Percentiles rank a stretch among this genome's conserved stretches.
phyloP scores from a whole-genome alignment of 2,888 invertebrate genomes.

The Petrophora chlorosata region DNA sequence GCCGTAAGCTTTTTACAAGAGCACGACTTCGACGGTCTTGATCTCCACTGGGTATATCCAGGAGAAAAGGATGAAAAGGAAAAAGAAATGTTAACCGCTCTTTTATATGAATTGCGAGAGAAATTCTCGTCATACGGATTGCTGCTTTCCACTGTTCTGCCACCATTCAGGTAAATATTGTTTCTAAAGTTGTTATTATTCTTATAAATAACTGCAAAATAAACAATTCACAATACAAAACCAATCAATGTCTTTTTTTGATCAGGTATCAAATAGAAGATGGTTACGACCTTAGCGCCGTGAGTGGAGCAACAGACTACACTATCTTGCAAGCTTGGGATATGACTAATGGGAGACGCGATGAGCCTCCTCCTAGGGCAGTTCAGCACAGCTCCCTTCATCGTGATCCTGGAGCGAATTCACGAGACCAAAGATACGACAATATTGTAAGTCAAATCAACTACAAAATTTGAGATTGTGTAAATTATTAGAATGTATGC shows the following conservation, averaged over 20 bases:
- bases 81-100: slow-evolving; percentile 80
- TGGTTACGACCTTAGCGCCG: slow-evolving; percentile 85
- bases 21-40: slow-evolving; percentile 91
- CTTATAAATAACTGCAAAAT: too few species aligned
- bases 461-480: too few species aligned
- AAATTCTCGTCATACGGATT: slow-evolving; percentile 84
- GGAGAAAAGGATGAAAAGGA: slow-evolving; percentile 78
- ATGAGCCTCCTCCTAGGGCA: slow-evolving; percentile 72
- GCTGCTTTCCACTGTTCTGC: slow-evolving; percentile 82
- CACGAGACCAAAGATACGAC: slow-evolving; percentile 72
- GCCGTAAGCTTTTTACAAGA: slow-evolving; percentile 85
- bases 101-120: slow-evolving; percentile 85
- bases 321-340: slow-evolving; percentile 88
- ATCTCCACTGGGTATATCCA: slow-evolving; percentile 91
- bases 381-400: slow-evolving; percentile 80
- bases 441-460: slow-evolving; percentile 62
- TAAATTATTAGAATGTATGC: too few species aligned
- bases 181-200: background rate
- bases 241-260: too few species aligned
- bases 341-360: slow-evolving; percentile 73
- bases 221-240: too few species aligned
- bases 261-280: slow-evolving; percentile 85
- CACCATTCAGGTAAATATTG: slow-evolving; percentile 78
- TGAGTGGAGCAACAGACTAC: slow-evolving; percentile 86
- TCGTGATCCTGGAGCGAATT: slow-evolving; percentile 69